phyloP scores from a whole-genome alignment of 2,797 vertebrate species.

The Gadopsis marmoratus region DNA sequence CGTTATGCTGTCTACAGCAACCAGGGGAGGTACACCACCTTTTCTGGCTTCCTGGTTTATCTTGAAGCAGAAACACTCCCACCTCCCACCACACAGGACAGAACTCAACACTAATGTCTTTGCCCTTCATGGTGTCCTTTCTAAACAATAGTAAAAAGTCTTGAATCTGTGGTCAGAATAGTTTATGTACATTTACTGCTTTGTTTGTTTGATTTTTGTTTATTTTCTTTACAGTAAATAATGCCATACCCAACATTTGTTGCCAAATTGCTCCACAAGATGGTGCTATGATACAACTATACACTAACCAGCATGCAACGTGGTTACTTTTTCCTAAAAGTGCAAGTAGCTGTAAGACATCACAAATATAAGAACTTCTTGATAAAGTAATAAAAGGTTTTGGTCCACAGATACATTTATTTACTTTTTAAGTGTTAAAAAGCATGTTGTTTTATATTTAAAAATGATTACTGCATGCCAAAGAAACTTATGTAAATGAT shows the following conservation, averaged over 20 bases:
- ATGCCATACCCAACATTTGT: conserved; percentile 1
- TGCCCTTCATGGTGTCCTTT: conserved; percentile 14
- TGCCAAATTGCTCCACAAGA: conserved; percentile 65
- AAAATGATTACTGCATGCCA: conserved; percentile 21
- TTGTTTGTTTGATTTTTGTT: conserved; percentile 5
- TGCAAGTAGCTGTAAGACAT: conserved; percentile 27
- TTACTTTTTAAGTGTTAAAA: conserved; percentile 13
- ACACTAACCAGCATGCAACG: conserved; percentile 2
- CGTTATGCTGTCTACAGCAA: conserved; percentile 88
- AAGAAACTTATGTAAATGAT: conserved; percentile 60
- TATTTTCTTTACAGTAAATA: conserved; percentile 19
- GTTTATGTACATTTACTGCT: conserved; percentile 12
- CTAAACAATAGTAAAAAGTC: background rate
- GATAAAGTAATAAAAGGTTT: conserved; percentile 1
- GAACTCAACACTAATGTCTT: conserved; percentile 65
- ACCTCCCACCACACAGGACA: conserved; percentile 52
- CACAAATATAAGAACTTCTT: background rate
- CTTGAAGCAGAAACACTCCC: conserved; percentile 60
- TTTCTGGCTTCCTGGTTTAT: conserved; percentile 88
- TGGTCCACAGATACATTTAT: background rate
- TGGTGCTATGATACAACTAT: conserved; percentile 62
- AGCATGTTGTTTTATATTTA: background rate
- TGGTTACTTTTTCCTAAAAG: conserved; percentile 1
- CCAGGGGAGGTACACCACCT: conserved; percentile 88
- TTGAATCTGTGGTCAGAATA: conserved; percentile 15